Evolutionary conservation across 2,888 invertebrate genomes (phyloP).

Genomic region (Oligia strigilis): DNA sequence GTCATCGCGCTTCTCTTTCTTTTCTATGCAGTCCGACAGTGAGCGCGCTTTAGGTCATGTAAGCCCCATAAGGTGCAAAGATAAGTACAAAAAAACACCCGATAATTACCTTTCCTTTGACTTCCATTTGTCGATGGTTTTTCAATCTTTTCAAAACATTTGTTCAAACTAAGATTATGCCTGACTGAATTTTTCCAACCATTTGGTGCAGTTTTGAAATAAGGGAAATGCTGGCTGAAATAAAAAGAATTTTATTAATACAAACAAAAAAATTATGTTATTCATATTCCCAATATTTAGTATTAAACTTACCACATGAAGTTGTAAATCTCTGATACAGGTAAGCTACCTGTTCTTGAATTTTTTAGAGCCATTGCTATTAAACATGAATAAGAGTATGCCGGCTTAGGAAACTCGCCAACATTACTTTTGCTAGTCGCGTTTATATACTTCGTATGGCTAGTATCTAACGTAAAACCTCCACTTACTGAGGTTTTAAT

Average conservation of each 20-base stretch:
- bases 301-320: slow-evolving; percentile 97
- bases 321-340: slow-evolving; percentile 99
- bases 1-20: too few species aligned
- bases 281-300: slow-evolving; percentile 3
- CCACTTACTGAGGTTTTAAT: slow-evolving; percentile 87
- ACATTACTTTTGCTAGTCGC: slow-evolving; percentile 84
- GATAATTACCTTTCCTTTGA: slow-evolving; percentile 92
- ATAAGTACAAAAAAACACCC: background rate
- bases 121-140: slow-evolving; percentile 97
- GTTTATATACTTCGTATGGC: slow-evolving; percentile 85
- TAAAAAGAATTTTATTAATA: slow-evolving; percentile 19
- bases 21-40: too few species aligned
- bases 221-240: slow-evolving; percentile 98
- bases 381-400: slow-evolving; percentile 99
- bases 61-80: background rate
- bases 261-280: background rate
- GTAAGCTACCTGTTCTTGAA: slow-evolving; percentile 97
- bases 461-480: slow-evolving; percentile 83
- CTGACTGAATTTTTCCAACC: slow-evolving; percentile 99
- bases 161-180: slow-evolving; percentile 98
- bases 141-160: slow-evolving; percentile 99
- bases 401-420: slow-evolving; percentile 97
- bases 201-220: slow-evolving; percentile 99
- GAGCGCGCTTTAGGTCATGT: too few species aligned
- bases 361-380: slow-evolving; percentile 99